Conservation (phyloP, 2,888 invertebrate species). For the Phaonia tiefii region DNA sequence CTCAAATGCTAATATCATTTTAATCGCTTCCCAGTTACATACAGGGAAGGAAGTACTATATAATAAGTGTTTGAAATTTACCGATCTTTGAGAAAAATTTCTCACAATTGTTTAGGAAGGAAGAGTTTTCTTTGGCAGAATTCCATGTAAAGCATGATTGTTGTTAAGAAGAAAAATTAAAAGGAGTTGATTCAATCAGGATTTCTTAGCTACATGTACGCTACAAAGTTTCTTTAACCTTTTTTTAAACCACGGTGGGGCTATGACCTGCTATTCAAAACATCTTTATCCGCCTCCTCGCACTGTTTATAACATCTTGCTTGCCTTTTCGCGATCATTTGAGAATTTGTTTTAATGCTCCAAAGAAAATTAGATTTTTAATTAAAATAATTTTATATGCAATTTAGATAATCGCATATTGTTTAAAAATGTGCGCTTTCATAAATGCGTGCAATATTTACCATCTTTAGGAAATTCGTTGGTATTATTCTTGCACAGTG, state of each 20-base stretch:
- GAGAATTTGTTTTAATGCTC: background rate
- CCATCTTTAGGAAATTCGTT: background rate
- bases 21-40: constrained; percentile 71
- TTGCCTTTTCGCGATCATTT: background rate
- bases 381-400: constrained; percentile 81
- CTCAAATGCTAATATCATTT: constrained; percentile 75
- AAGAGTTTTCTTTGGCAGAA: no score
- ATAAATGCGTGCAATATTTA: constrained; percentile 57
- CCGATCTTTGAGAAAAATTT: constrained; percentile 27
- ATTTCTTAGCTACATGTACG: no score
- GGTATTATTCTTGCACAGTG: constrained; percentile 42
- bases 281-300: background rate
- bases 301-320: no score
- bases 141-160: no score
- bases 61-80: background rate
- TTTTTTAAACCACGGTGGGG: no score
- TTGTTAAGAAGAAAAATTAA: no score
- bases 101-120: constrained; percentile 38
- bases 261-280: no score
- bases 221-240: no score
- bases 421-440: constrained; percentile 51
- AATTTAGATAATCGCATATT: constrained; percentile 80
- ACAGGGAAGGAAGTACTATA: no score
- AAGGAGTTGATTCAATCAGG: no score
- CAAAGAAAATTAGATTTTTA: constrained; percentile 80